Conservation (phyloP, 2,797 vertebrate species). For the Gorsachius magnificus region DNA sequence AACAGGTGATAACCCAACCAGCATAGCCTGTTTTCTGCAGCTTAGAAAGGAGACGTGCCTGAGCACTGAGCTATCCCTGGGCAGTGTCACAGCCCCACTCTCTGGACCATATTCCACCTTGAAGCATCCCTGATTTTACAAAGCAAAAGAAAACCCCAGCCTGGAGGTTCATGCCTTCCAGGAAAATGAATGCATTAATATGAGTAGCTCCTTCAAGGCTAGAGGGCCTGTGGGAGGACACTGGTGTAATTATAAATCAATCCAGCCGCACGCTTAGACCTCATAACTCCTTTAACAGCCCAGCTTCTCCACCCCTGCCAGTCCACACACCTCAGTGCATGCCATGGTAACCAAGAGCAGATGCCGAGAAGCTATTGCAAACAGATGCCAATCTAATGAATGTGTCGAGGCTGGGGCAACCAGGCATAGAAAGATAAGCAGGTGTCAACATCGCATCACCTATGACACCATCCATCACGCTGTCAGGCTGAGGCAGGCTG, state of each 20-base stretch:
- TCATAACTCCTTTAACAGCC: conserved; percentile 22
- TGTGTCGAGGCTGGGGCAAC: not conserved
- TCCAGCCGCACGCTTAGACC: conserved; percentile 4
- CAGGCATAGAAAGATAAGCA: conserved; percentile 39
- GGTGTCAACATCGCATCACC: conserved; percentile 54
- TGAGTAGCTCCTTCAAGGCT: not conserved
- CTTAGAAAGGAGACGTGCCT: rapidly evolving
- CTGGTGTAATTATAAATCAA: conserved; percentile 60
- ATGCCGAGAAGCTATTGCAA: conserved; percentile 53
- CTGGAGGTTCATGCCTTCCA: not conserved
- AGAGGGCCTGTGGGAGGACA: not conserved
- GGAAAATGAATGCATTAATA: not conserved
- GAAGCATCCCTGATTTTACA: not conserved
- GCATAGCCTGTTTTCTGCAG: not conserved
- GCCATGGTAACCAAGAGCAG: conserved; percentile 63
- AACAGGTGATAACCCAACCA: not conserved
- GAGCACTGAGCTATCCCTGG: not conserved
- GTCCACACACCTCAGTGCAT: not conserved
- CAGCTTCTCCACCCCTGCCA: not conserved
- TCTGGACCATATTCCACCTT: not conserved
- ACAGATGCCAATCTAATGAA: conserved; percentile 71
- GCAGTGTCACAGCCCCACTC: not conserved
- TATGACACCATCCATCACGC: conserved; percentile 51
- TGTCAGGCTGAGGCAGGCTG: conserved; percentile 1
- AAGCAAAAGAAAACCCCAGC: not conserved